phyloP scores from a whole-genome alignment of 1,140 invertebrate genomes.

The Musca domestica region DNA sequence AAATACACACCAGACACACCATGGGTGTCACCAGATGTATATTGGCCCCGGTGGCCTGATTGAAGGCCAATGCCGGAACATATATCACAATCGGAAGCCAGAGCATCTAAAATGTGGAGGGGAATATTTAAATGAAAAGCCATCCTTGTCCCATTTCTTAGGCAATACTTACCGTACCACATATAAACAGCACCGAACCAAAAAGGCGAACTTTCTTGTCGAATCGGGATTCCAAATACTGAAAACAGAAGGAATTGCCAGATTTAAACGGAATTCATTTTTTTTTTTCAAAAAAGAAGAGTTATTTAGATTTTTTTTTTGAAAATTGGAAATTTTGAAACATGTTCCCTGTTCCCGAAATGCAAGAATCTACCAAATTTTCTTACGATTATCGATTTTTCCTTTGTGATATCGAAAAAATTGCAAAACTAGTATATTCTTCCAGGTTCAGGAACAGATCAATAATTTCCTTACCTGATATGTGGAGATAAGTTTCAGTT shows the following conservation, averaged over 20 bases:
- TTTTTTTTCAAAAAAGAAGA: no score
- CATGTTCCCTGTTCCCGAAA: no score
- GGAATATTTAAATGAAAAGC: background rate
- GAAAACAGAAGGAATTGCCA: slow-evolving; percentile 29
- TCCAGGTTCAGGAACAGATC: background rate
- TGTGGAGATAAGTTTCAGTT: slow-evolving; percentile 75
- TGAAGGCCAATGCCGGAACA: slow-evolving; percentile 67
- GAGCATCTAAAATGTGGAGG: slow-evolving; percentile 55
- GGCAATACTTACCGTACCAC: slow-evolving; percentile 63
- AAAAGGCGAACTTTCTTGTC: slow-evolving; percentile 68
- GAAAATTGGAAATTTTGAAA: no score
- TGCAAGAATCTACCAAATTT: no score
- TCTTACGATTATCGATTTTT: no score
- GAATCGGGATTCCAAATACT: slow-evolving; percentile 80
- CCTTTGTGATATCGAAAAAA: no score
- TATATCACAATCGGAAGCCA: slow-evolving; percentile 70
- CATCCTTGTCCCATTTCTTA: background rate
- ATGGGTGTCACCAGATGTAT: slow-evolving; percentile 79
- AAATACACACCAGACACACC: slow-evolving; percentile 85
- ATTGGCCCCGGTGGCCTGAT: slow-evolving; percentile 81
- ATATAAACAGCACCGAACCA: slow-evolving; percentile 71
- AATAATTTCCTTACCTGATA: slow-evolving; percentile 72
- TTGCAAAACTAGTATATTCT: no score
- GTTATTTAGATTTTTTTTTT: no score
- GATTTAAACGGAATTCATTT: background rate